Conservation (phyloP, 2,797 vertebrate genomes). For the Anomalospiza imberbis region DNA sequence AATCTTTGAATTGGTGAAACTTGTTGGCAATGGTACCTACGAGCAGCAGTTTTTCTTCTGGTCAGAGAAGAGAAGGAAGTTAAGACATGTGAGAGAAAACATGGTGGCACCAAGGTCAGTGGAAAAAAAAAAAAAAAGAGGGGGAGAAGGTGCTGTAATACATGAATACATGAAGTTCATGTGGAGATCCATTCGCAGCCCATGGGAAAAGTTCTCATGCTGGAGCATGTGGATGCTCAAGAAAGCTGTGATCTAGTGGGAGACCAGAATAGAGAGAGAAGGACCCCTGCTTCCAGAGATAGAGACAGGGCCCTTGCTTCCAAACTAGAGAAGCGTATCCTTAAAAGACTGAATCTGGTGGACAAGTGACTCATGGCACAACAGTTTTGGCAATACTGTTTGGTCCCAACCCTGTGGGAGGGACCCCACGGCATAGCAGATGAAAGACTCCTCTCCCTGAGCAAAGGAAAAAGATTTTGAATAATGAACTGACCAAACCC, state of each 20-base stretch:
- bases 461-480: too few relatives aligned
- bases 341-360: background rate
- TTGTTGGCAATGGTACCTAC: background rate
- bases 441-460: background rate
- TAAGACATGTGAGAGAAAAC: background rate
- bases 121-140: background rate
- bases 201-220: background rate
- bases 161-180: background rate
- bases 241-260: background rate
- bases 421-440: background rate
- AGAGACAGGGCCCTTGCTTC: background rate
- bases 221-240: background rate
- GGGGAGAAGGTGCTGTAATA: background rate
- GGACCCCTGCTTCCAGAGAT: background rate
- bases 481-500: too few relatives aligned
- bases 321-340: background rate
- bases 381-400: background rate
- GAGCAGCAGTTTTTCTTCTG: background rate
- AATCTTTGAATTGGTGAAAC: background rate
- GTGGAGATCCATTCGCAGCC: background rate
- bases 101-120: background rate
- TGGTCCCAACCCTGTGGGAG: background rate
- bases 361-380: background rate
- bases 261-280: background rate
- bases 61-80: background rate